These are phyloP conservation scores for Simalia tracyae DNA, from an alignment of 2,797 vertebrate genomes.

Conservation along the genomic window DNA sequence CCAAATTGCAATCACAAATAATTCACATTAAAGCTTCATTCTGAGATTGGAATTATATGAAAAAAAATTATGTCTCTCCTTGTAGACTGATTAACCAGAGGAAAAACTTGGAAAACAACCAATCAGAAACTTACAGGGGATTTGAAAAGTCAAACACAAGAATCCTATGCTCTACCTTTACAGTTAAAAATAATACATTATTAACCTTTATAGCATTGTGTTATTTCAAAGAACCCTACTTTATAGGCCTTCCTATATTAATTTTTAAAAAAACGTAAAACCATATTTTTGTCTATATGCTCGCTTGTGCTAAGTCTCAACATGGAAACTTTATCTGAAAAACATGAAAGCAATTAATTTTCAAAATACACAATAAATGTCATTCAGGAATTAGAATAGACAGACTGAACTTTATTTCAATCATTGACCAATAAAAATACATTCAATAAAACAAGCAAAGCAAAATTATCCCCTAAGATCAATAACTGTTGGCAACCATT, in stretches of 20 bases:
- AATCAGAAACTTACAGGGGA: constrained; percentile 67
- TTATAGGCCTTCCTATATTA: constrained; percentile 48
- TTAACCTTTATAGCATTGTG: constrained; percentile 53
- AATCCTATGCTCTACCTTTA: constrained; percentile 65
- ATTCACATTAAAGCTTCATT: neutral
- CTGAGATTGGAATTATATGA: constrained; percentile 30
- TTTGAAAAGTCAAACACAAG: constrained; percentile 73
- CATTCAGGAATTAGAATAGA: constrained; percentile 1
- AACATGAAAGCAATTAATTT: constrained; percentile 43
- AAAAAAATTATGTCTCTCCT: constrained; percentile 54
- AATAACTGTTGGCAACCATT: no score
- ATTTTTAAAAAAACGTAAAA: constrained; percentile 49
- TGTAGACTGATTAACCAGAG: constrained; percentile 62
- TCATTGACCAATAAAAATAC: neutral
- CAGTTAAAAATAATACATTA: constrained; percentile 67
- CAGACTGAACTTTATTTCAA: neutral
- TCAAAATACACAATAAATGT: constrained; percentile 42
- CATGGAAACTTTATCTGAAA: constrained; percentile 40
- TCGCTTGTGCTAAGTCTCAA: constrained; percentile 28
- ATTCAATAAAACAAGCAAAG: no score
- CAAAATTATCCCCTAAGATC: no score
- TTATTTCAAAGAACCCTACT: constrained; percentile 65
- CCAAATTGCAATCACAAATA: constrained; percentile 32
- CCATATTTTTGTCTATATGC: constrained; percentile 8
- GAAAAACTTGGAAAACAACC: constrained; percentile 69